Conservation (phyloP, 2,888 invertebrate species). For the Amitus sp. region DNA sequence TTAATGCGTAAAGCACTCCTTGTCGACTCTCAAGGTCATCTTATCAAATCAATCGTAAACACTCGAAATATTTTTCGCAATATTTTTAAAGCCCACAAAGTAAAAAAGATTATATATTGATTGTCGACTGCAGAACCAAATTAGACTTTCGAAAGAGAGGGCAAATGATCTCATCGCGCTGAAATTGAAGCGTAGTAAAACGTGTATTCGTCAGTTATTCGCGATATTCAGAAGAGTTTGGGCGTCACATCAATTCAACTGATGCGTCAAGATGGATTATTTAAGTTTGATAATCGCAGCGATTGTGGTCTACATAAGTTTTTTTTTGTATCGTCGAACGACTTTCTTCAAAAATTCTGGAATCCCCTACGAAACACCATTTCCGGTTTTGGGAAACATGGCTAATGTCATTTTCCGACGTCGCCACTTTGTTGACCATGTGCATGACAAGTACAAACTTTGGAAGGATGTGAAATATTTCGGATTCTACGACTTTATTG, state of each 20-base stretch:
- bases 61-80: slow-evolving; percentile 6
- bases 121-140: too few relatives aligned
- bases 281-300: slow-evolving; percentile 12
- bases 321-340: slow-evolving; percentile 5
- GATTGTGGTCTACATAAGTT: slow-evolving; percentile 6
- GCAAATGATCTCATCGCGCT: too few relatives aligned
- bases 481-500: slow-evolving; percentile 47
- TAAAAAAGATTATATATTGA: too few relatives aligned
- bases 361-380: slow-evolving; percentile 26
- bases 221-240: too few relatives aligned
- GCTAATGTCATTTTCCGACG: slow-evolving; percentile 13
- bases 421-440: slow-evolving; percentile 12
- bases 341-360: slow-evolving; percentile 19
- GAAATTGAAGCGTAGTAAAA: too few relatives aligned
- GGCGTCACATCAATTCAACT: too few relatives aligned
- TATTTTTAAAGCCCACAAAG: too few relatives aligned
- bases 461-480: slow-evolving; percentile 39
- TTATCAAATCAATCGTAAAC: not conserved
- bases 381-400: slow-evolving; percentile 41
- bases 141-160: too few relatives aligned
- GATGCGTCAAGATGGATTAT: slow-evolving; percentile 11
- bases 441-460: slow-evolving; percentile 19
- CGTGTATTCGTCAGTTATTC: too few relatives aligned
- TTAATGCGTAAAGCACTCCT: too few relatives aligned
- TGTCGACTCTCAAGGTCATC: too few relatives aligned